Evolutionary conservation across 2,888 invertebrate species (phyloP), one percentile per base, ranked within the genome.

Genomic region (Arge pagana): DNA sequence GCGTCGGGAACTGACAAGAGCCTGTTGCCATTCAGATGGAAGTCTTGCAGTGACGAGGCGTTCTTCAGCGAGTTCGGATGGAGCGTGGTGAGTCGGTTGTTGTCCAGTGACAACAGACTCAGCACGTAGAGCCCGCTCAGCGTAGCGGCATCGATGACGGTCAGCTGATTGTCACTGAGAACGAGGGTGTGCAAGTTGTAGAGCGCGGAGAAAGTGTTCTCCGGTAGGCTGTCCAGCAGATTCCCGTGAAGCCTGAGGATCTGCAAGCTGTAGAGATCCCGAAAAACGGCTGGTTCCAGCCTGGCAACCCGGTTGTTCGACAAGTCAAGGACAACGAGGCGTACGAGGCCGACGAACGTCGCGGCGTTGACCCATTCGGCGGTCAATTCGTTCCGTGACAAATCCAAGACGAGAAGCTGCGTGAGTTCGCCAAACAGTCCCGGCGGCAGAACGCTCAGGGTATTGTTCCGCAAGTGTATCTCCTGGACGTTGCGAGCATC

Each of bases 331-430:
- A 89, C 87, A 19, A 89, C 86, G 10, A 93, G 80, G 53, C 90
- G 81, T 63, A 88, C 85, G 31, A 92, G 79, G 62, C 90, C 89
- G 40, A 85, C 81, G 74, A 92, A 91, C 8, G 90, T 90, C 2
- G 86, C 88, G 16, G 89, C 84, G 71, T 88, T 89, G 56, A 90
- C 87, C 90, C 89, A 90, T 70, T 90, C 90, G 40, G 88, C 85
- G 3, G 89, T 88, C 55, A 93, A 78, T 76, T 90, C 89, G 72
- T 91, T 91, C 62, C 85, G 84, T 21, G 89, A 88, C 64, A 91
- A 77, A 77, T 91, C 90, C 55, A 91, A 78, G 55, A 90, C 86
- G 43, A 89, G 77, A 43, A 93, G 80, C 75, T 90, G 88, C 48
- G 85, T 82, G 50, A 91, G 78, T 65, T 89, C 89, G 66, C 85